Evolutionary conservation across 2,888 invertebrate species (phyloP).

Genomic region (Aleiodes alternator): DNA sequence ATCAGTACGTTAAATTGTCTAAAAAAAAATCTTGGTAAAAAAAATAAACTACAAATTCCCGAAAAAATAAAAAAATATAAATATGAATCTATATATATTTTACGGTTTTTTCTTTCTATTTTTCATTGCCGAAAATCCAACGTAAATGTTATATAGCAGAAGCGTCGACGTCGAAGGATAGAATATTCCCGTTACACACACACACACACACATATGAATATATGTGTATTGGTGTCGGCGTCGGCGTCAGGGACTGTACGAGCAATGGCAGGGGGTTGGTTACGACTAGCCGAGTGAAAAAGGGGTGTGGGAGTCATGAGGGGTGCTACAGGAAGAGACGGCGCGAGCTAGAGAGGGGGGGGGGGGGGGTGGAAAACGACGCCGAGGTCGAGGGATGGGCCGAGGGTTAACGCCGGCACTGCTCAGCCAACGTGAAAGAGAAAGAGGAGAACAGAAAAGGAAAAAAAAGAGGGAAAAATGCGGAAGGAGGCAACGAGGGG

Average conservation of each 20-base stretch:
- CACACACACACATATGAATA: slow-evolving; percentile 8
- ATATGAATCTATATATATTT: no score
- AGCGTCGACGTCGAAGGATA: slow-evolving; percentile 26
- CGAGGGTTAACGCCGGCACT: slow-evolving; percentile 15
- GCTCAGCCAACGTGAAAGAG: not conserved
- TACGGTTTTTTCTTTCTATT: no score
- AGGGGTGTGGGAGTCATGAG: slow-evolving; percentile 48
- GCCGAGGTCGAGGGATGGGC: slow-evolving; percentile 41
- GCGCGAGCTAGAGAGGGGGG: no score
- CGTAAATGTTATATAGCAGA: not conserved
- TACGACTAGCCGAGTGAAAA: slow-evolving; percentile 42
- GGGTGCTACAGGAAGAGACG: not conserved
- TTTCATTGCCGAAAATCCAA: not conserved
- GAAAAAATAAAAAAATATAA: not conserved
- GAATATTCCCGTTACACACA: slow-evolving; percentile 25
- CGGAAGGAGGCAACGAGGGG: no score
- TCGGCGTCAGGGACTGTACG: slow-evolving; percentile 50
- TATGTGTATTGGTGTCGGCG: slow-evolving; percentile 42
- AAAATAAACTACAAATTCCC: not conserved
- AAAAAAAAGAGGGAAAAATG: slow-evolving; percentile 30
- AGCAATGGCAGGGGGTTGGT: slow-evolving; percentile 33
- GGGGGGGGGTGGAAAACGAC: slow-evolving; percentile 43
- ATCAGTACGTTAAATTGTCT: no score
- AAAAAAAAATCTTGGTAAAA: no score
- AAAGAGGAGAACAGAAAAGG: slow-evolving; percentile 14